phyloP scores from a whole-genome alignment of 2,113 vertebrate genomes.

The Eudyptes chrysolophus region DNA sequence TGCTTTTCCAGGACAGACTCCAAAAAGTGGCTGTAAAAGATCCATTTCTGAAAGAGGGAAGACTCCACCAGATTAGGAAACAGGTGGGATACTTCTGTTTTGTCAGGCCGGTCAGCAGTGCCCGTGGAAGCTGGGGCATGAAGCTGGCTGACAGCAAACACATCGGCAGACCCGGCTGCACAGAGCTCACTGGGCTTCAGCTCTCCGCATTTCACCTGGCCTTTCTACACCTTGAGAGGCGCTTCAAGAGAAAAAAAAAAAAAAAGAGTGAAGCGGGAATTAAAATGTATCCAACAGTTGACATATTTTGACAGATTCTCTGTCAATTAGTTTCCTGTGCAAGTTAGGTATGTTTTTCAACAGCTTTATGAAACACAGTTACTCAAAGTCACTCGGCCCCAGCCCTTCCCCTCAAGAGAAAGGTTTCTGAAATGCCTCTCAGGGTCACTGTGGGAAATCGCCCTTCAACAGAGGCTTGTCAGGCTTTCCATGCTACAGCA shows the following conservation, averaged over 20 bases:
- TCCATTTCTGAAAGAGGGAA: neutral
- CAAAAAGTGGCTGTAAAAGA: neutral
- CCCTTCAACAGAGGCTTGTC: neutral
- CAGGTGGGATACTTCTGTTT: neutral
- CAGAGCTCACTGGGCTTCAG: neutral
- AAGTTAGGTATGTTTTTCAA: neutral
- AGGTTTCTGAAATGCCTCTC: neutral
- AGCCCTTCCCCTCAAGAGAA: neutral
- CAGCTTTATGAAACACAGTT: neutral
- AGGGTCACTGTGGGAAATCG: fast-evolving
- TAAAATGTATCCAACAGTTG: neutral
- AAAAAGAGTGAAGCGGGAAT: neutral
- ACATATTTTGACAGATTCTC: neutral
- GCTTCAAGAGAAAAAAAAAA: neutral
- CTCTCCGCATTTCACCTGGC: neutral
- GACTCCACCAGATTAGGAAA: neutral
- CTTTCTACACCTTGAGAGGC: neutral
- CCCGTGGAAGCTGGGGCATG: neutral
- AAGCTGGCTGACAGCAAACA: neutral
- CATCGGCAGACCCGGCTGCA: fast-evolving
- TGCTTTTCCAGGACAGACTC: neutral
- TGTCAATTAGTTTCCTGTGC: neutral
- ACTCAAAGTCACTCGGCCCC: neutral
- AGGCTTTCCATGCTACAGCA: neutral
- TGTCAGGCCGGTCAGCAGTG: neutral